A percentile compares a stretch with the other conserved stretches of the same genome.
Conservation (phyloP, 2,888 invertebrate genomes). For the Meganola albula region DNA sequence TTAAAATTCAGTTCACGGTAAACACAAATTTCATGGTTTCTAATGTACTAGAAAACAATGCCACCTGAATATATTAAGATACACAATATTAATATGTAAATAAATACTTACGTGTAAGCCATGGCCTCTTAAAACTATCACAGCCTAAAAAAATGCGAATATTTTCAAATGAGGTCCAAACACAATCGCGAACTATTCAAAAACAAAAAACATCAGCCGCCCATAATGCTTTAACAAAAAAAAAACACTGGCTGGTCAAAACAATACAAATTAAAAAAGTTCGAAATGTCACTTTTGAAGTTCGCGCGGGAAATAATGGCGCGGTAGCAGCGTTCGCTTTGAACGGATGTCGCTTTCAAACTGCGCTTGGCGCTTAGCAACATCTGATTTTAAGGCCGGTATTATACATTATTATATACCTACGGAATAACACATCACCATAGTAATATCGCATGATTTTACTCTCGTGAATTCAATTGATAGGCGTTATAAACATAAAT, state of each 20-base stretch:
- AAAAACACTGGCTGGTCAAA: constrained; percentile 9
- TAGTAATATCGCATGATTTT: too few relatives aligned
- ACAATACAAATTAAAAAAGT: constrained; percentile 4
- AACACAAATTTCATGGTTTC: constrained; percentile 10
- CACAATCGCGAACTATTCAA: constrained; percentile 2
- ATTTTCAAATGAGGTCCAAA: constrained; percentile 11
- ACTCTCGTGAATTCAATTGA: too few relatives aligned
- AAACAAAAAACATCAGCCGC: constrained; percentile 13
- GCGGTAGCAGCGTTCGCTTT: constrained; percentile 32
- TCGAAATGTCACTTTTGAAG: constrained; percentile 17
- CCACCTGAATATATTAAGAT: constrained; percentile 9
- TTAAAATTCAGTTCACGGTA: constrained; percentile 8
- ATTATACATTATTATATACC: too few relatives aligned
- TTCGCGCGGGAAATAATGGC: constrained; percentile 41
- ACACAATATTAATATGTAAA: constrained; percentile 11
- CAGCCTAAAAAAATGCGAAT: constrained; percentile 16
- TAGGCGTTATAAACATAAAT: too few relatives aligned
- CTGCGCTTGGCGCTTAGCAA: constrained; percentile 36
- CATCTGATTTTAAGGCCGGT: too few relatives aligned
- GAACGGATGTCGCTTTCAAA: constrained; percentile 35
- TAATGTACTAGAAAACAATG: constrained; percentile 8
- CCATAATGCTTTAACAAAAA: constrained; percentile 15
- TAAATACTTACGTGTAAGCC: constrained; percentile 26
- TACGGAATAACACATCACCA: too few relatives aligned
- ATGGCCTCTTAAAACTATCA: constrained; percentile 25